A percentile compares a stretch with the other conserved stretches of the same genome.
Conservation (phyloP, 2,888 invertebrate genomes). For the Gasteruption jaculator region DNA sequence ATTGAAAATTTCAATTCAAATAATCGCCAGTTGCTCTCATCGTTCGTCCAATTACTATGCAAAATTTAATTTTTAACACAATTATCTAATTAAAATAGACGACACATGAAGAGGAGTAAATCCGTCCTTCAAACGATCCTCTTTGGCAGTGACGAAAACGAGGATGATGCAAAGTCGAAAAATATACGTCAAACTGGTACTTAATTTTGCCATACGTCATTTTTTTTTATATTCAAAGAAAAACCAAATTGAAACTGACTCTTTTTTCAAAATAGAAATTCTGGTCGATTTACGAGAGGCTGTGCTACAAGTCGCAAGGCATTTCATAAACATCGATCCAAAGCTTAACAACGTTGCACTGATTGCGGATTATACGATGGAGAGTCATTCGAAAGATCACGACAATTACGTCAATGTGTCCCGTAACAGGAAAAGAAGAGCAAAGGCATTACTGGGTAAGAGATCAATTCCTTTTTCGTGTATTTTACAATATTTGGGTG, state of each 20-base stretch:
- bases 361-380: slow-evolving; percentile 91
- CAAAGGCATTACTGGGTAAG: slow-evolving; percentile 82
- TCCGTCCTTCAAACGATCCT: slow-evolving; percentile 85
- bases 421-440: slow-evolving; percentile 79
- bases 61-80: no score
- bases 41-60: no score
- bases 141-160: slow-evolving; percentile 74
- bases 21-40: neutral
- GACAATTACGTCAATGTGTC: slow-evolving; percentile 93
- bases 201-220: slow-evolving; percentile 14
- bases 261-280: slow-evolving; percentile 64
- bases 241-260: neutral
- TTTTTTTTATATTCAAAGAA: slow-evolving; percentile 1
- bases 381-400: slow-evolving; percentile 90
- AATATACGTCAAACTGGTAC: slow-evolving; percentile 89
- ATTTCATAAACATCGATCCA: slow-evolving; percentile 91
- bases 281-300: slow-evolving; percentile 96
- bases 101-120: slow-evolving; percentile 87
- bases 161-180: slow-evolving; percentile 86
- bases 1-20: slow-evolving; percentile 8
- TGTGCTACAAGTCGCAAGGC: slow-evolving; percentile 86
- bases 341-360: slow-evolving; percentile 77
- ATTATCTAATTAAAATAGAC: slow-evolving; percentile 56
- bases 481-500: neutral
- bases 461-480: slow-evolving; percentile 3